Evolutionary conservation across 2,888 invertebrate genomes (phyloP).

Genomic region (Nebria salina): DNA sequence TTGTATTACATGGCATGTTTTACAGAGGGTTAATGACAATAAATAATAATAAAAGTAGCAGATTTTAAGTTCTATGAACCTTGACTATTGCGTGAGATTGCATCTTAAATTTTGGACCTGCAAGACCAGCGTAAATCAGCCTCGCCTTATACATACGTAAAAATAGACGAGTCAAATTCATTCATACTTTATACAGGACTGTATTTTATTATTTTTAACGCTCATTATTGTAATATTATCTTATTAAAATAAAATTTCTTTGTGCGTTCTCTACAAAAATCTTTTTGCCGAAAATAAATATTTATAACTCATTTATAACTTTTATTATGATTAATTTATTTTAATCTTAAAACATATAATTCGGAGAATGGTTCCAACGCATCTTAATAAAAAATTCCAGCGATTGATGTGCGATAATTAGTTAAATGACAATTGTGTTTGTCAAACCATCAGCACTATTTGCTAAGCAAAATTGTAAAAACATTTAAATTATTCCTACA

Average conservation of each 20-base stretch:
- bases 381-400: neutral
- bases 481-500: too few relatives aligned
- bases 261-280: neutral
- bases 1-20: neutral
- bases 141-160: neutral
- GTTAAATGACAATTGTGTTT: neutral
- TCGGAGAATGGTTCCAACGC: neutral
- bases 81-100: neutral
- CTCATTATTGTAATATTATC: neutral
- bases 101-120: neutral
- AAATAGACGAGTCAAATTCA: neutral
- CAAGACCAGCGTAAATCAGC: neutral
- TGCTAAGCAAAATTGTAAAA: neutral
- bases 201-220: neutral
- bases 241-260: neutral
- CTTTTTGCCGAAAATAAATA: neutral
- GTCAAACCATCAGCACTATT: neutral
- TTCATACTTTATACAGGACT: neutral
- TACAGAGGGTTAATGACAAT: neutral
- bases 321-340: conserved; percentile 4
- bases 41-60: neutral
- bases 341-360: conserved; percentile 8
- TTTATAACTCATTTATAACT: neutral
- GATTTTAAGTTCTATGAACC: neutral
- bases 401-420: neutral